Percentiles rank a stretch among this genome's conserved stretches.
Conservation (phyloP, 1,140 invertebrate genomes). For the Sinella curviseta region DNA sequence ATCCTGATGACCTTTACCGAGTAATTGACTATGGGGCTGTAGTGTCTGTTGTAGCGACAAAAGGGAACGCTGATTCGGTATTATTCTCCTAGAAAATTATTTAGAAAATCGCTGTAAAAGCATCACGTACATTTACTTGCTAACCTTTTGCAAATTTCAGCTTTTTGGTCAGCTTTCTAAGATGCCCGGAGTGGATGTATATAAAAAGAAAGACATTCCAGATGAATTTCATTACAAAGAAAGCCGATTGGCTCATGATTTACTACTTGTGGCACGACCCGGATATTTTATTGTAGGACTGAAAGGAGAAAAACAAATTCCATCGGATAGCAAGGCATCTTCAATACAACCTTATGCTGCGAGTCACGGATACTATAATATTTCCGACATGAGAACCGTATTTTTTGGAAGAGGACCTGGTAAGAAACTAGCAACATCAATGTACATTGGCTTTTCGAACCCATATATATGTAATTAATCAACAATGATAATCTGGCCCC, state of each 20-base stretch:
- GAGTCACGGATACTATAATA: conserved; percentile 53
- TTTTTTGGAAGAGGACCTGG: conserved; percentile 53
- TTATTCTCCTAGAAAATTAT: not conserved
- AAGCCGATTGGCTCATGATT: conserved; percentile 42
- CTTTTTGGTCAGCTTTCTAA: not conserved
- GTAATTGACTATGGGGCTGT: conserved; percentile 22
- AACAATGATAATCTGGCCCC: not conserved
- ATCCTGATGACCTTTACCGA: conserved; percentile 7
- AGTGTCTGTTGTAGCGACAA: not conserved
- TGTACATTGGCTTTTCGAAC: not conserved
- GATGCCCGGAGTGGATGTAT: conserved; percentile 51
- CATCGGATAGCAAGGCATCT: conserved; percentile 33
- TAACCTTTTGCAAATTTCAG: too few relatives aligned
- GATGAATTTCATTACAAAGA: conserved; percentile 53
- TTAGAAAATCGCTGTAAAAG: not conserved
- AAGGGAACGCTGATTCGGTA: conserved; percentile 13
- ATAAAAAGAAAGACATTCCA: conserved; percentile 52
- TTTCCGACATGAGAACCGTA: conserved; percentile 53
- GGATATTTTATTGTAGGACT: conserved; percentile 33
- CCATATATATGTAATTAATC: not conserved
- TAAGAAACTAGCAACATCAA: not conserved
- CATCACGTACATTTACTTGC: too few relatives aligned
- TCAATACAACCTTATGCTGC: conserved; percentile 43
- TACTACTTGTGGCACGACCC: conserved; percentile 45
- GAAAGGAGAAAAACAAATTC: conserved; percentile 41